Evolutionary conservation across 37 sponge, comb jelly and placozoan genomes (phyloP).

Genomic region (Beroe ovata): DNA sequence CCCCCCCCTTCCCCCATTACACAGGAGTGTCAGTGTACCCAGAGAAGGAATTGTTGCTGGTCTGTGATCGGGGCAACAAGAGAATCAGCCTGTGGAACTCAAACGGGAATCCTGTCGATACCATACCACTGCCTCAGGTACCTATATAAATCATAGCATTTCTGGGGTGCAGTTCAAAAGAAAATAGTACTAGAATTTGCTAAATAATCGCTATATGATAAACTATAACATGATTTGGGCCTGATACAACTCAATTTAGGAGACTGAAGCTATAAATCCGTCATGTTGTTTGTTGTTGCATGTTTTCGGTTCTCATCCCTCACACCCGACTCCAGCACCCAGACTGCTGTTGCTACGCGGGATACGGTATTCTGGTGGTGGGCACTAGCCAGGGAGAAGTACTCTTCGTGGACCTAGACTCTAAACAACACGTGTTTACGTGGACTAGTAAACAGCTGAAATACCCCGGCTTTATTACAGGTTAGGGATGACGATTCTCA

Average conservation of each 20-base stretch:
- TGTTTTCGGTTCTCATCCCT: too few relatives aligned
- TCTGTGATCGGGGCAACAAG: conserved; percentile 65
- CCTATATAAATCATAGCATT: not conserved
- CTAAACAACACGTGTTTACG: conserved; percentile 40
- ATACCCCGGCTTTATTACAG: conserved; percentile 52
- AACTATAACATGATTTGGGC: too few relatives aligned
- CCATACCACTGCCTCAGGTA: conserved; percentile 24
- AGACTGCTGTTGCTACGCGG: conserved; percentile 54
- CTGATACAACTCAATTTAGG: too few relatives aligned
- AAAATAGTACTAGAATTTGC: too few relatives aligned
- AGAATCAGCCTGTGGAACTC: conserved; percentile 31
- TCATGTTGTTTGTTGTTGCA: too few relatives aligned
- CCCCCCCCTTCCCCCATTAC: too few relatives aligned
- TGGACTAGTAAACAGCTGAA: conserved; percentile 64
- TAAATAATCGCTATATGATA: too few relatives aligned
- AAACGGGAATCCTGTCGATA: conserved; percentile 26
- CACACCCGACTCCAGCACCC: conserved; percentile 18
- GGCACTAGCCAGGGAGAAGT: conserved; percentile 64
- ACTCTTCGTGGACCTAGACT: conserved; percentile 44
- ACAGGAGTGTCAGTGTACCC: conserved; percentile 61
- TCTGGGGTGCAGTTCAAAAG: too few relatives aligned
- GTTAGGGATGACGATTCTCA: too few relatives aligned
- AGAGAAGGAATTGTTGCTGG: conserved; percentile 50
- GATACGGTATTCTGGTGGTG: conserved; percentile 61
- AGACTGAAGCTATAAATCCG: too few relatives aligned